phyloP scores from a whole-genome alignment of 2,113 vertebrate genomes.

The Crypturellus undulatus region DNA sequence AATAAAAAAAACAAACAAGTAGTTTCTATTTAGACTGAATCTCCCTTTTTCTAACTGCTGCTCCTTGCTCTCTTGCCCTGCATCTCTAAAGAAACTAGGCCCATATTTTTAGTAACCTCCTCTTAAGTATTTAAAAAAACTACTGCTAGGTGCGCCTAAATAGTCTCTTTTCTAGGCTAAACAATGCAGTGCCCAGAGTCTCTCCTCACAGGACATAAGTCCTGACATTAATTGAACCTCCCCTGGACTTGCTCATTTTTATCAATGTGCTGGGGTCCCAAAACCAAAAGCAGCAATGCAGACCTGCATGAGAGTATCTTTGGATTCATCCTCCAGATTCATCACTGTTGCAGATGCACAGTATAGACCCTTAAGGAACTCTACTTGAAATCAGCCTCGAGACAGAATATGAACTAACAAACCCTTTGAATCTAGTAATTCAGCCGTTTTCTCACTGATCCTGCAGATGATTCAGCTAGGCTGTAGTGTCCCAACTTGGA shows the following conservation, averaged over 20 bases:
- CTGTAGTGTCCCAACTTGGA: neutral
- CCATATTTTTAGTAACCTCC: neutral
- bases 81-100: neutral
- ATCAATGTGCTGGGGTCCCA: neutral
- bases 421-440: neutral
- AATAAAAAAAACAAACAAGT: rapidly evolving
- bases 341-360: neutral
- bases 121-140: neutral
- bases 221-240: neutral
- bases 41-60: neutral
- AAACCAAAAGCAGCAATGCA: neutral
- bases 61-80: neutral
- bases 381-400: neutral
- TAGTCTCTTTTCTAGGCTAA: neutral
- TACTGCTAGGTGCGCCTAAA: neutral
- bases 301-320: neutral
- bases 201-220: neutral
- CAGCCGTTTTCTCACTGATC: neutral
- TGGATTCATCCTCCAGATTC: neutral
- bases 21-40: neutral
- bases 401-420: neutral
- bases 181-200: neutral
- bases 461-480: neutral
- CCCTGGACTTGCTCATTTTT: neutral
- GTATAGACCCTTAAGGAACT: neutral